phyloP scores from a whole-genome alignment of 2,888 invertebrate species.

The Abrostola tripartita region DNA sequence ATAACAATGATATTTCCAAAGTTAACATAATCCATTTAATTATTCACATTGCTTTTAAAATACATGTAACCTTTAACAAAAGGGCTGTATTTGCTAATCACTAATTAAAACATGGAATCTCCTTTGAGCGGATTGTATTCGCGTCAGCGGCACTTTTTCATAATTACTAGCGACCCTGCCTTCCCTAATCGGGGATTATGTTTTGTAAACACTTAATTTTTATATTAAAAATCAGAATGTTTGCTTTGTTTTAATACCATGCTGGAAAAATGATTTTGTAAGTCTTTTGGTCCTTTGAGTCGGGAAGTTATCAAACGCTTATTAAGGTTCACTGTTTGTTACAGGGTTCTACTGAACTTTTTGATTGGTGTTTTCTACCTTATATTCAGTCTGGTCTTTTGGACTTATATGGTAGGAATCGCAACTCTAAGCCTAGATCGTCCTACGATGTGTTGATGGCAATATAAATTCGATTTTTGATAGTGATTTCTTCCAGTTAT shows the following conservation, averaged over 20 bases:
- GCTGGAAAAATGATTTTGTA: not conserved
- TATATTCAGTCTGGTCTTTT: too few species aligned
- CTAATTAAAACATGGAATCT: slow-evolving; percentile 48
- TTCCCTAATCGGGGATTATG: slow-evolving; percentile 37
- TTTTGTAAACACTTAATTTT: slow-evolving; percentile 39
- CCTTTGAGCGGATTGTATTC: slow-evolving; percentile 43
- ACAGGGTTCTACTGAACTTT: not conserved
- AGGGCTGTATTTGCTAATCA: slow-evolving; percentile 19
- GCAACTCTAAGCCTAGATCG: too few species aligned
- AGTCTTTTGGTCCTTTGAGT: slow-evolving; percentile 2
- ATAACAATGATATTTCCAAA: not conserved
- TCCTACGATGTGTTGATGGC: too few species aligned
- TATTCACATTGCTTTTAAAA: slow-evolving; percentile 38
- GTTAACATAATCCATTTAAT: slow-evolving; percentile 21
- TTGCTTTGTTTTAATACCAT: not conserved
- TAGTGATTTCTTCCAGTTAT: too few species aligned
- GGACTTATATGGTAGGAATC: too few species aligned
- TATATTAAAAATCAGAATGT: slow-evolving; percentile 29
- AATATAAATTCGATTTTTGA: too few species aligned
- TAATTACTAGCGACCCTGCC: slow-evolving; percentile 30
- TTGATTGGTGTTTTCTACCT: too few species aligned
- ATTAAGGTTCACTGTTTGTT: not conserved
- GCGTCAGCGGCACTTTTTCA: slow-evolving; percentile 35
- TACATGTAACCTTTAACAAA: slow-evolving; percentile 23
- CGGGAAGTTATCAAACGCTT: not conserved